A percentile compares a stretch with the other conserved stretches of the same genome.
These are phyloP conservation scores for Cistogaster globosa DNA, from an alignment of 2,888 invertebrate species.

Conservation along the genomic window DNA sequence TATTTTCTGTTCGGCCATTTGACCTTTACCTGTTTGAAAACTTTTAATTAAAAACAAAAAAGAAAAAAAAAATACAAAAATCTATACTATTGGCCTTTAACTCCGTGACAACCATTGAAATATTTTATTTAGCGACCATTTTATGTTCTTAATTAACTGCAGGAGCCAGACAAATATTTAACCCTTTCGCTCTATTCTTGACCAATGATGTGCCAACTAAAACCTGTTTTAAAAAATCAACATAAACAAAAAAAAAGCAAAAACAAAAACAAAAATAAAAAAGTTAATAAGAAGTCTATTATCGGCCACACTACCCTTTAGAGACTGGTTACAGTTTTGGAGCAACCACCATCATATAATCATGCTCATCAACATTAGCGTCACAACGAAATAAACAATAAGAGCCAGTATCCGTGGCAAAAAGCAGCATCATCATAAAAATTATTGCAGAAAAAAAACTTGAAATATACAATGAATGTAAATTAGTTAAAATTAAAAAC, in stretches of 20 bases:
- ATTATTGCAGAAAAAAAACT: slow-evolving; percentile 26
- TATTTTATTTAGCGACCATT: slow-evolving; percentile 22
- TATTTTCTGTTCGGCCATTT: no score
- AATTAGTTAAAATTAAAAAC: slow-evolving; percentile 68
- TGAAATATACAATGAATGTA: slow-evolving; percentile 64
- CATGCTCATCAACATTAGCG: not conserved
- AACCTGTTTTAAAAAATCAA: not conserved
- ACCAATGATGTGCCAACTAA: slow-evolving; percentile 35
- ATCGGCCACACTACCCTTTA: not conserved
- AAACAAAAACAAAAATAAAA: slow-evolving; percentile 8
- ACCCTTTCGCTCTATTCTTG: slow-evolving; percentile 50
- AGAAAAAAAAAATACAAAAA: no score
- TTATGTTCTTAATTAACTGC: not conserved
- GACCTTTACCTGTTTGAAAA: no score
- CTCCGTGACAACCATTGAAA: no score
- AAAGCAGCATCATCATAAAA: slow-evolving; percentile 50
- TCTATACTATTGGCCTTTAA: no score
- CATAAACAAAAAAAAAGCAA: not conserved
- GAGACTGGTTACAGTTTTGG: slow-evolving; percentile 17
- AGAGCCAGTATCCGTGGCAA: slow-evolving; percentile 19
- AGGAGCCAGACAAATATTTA: slow-evolving; percentile 28
- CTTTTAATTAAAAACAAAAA: no score
- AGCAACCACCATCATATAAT: slow-evolving; percentile 35
- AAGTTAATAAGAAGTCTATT: not conserved
- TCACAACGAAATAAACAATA: not conserved